Evolutionary conservation across 1,140 invertebrate species (phyloP), one percentile per base, ranked within the genome.

Genomic region (Bradysia coprophila): DNA sequence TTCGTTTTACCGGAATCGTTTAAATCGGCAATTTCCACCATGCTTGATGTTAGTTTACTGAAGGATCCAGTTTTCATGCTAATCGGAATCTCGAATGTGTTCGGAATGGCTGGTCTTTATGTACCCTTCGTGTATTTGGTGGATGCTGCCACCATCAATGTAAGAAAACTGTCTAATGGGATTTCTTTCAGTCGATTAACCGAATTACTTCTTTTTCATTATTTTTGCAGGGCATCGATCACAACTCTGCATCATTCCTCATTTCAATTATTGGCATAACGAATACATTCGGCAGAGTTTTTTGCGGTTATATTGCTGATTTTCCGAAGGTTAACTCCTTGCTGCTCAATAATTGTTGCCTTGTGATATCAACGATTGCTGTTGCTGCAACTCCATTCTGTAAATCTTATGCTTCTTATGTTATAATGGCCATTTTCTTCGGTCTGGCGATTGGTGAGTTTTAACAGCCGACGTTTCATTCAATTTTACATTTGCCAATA

Each of bases 261-360:
- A 57, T 98, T 15, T 95, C 93, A 4, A 81, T 93, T 38, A 96
- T 97, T 55, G 94, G 92, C 45, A 89, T 95, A 41, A 91, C 90
- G 4, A 96, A 96, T 59, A 93, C 90, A 0, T 52, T 91, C 36
- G 89, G 87, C 23, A 81, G 89, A 64, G 76, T 94, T 23, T 66
- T 75, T 18, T 91, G 83, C 57, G 89, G 89, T 32, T 89, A 80
- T 61, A 71, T 90, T 10, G 81, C 82, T 0, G 82, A 87, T 60
- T 79, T 85, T 57, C 81, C 82, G 1, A 75, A 80, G 67, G 81
- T 98, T 42, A 81, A 92, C 62, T 87, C 92, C 0, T 64, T 98
- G 16, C 64, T 92, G 40, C 73, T 98, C 24, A 98, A 96, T 63
- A 98, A 97, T 56, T 68, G 95, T 43, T 93, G 91, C 56, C 71